Evolutionary conservation across 2,888 invertebrate species (phyloP).

Genomic region (Gymnoscelis rufifasciata): DNA sequence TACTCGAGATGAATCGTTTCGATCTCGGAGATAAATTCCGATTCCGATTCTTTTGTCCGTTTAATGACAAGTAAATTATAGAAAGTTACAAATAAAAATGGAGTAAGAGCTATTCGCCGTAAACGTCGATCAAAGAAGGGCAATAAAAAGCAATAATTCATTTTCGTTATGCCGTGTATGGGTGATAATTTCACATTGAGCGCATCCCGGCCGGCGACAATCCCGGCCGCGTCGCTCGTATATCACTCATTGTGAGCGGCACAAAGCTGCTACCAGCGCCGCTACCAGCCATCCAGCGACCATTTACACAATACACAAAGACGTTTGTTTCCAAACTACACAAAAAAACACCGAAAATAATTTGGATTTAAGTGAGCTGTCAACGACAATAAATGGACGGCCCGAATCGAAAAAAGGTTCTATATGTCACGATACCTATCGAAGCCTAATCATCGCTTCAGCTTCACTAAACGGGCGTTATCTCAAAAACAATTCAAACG

Average conservation of each 20-base stretch:
- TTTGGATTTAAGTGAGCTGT: slow-evolving; percentile 61
- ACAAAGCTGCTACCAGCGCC: slow-evolving; percentile 68
- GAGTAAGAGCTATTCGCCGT: slow-evolving; percentile 47
- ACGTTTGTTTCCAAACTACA: slow-evolving; percentile 72
- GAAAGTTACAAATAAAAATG: slow-evolving; percentile 34
- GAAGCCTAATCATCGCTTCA: slow-evolving; percentile 48
- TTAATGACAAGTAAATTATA: slow-evolving; percentile 38
- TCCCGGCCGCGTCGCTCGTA: slow-evolving; percentile 73
- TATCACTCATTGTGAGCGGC: slow-evolving; percentile 76
- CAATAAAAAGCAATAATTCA: slow-evolving; percentile 75
- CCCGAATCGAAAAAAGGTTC: slow-evolving; percentile 32
- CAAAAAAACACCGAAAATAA: slow-evolving; percentile 68
- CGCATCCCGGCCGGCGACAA: slow-evolving; percentile 62
- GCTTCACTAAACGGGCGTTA: slow-evolving; percentile 60
- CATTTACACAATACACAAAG: slow-evolving; percentile 69
- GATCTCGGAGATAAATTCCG: slow-evolving; percentile 35
- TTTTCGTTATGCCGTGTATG: slow-evolving; percentile 76
- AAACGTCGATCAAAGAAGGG: slow-evolving; percentile 47
- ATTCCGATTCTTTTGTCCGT: slow-evolving; percentile 25
- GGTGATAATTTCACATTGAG: slow-evolving; percentile 75
- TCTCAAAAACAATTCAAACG: slow-evolving; percentile 71
- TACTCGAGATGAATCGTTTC: slow-evolving; percentile 41
- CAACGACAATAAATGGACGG: slow-evolving; percentile 56
- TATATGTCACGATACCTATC: slow-evolving; percentile 33
- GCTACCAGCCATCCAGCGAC: slow-evolving; percentile 61